These are phyloP conservation scores for Melanotaenia trifasciata DNA, from an alignment of 2,797 vertebrate genomes.

Conservation along the genomic window DNA sequence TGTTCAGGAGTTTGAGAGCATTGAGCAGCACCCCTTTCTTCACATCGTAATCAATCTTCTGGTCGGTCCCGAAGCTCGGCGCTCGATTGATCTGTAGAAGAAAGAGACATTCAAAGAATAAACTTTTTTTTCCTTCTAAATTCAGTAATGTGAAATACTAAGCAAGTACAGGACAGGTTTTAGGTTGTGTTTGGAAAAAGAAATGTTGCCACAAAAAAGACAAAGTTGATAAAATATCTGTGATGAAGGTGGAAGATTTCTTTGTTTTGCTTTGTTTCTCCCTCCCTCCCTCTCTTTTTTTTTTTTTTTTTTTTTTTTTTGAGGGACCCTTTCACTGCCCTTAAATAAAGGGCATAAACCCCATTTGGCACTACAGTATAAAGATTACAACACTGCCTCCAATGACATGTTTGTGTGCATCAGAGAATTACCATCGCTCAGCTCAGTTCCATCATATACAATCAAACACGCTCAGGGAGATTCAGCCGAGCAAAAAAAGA, in stretches of 20 bases:
- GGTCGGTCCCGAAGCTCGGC: slow-evolving; percentile 98
- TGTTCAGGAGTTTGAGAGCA: slow-evolving; percentile 94
- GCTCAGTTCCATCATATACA: slow-evolving; percentile 47
- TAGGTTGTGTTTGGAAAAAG: slow-evolving; percentile 35
- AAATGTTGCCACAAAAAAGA: slow-evolving; percentile 32
- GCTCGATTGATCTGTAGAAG: slow-evolving; percentile 95
- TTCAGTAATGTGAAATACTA: slow-evolving; percentile 41
- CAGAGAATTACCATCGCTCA: slow-evolving; percentile 37
- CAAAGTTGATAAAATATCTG: slow-evolving; percentile 4
- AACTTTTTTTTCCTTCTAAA: slow-evolving; percentile 31
- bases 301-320: slow-evolving; percentile 50
- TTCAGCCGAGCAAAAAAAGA: slow-evolving; percentile 44
- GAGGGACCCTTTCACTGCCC: slow-evolving; percentile 51
- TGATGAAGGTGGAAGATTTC: slow-evolving; percentile 24
- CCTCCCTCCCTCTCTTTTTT: slow-evolving; percentile 20
- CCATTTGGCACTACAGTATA: slow-evolving; percentile 33
- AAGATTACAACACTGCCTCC: slow-evolving; percentile 17
- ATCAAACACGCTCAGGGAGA: slow-evolving; percentile 41
- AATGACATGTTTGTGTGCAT: slow-evolving; percentile 54
- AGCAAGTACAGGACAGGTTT: slow-evolving; percentile 53
- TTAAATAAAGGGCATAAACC: slow-evolving; percentile 36
- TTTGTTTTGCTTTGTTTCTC: slow-evolving; percentile 14
- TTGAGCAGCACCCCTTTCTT: slow-evolving; percentile 96
- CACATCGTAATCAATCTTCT: slow-evolving; percentile 98
- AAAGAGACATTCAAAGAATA: slow-evolving; percentile 56